phyloP scores from a whole-genome alignment of 2,888 invertebrate species.

The Spilosoma lubricipeda region DNA sequence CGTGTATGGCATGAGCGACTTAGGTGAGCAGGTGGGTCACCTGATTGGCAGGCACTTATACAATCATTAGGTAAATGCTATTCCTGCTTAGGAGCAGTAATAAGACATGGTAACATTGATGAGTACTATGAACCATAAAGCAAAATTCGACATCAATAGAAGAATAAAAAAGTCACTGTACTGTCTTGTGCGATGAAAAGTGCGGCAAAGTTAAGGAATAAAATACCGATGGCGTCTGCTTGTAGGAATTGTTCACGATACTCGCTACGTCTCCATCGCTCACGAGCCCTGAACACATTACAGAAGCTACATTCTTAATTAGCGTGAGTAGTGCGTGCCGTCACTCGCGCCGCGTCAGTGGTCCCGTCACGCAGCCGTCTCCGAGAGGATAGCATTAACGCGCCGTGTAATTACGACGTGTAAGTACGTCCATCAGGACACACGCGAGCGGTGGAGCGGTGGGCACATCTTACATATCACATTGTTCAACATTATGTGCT shows the following conservation, averaged over 20 bases:
- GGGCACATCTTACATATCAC: too few relatives aligned
- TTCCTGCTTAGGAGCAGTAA: background rate
- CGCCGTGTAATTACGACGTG: background rate
- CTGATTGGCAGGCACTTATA: too few relatives aligned
- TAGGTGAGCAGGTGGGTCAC: too few relatives aligned
- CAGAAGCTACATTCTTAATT: slow-evolving; percentile 1
- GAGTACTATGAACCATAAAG: background rate
- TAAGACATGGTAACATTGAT: background rate
- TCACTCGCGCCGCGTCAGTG: background rate
- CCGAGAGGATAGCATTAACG: background rate
- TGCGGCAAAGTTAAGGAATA: background rate
- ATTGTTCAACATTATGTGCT: too few relatives aligned
- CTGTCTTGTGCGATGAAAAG: background rate
- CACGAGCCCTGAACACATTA: background rate
- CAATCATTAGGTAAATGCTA: background rate
- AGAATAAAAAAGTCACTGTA: background rate
- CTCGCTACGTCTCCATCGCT: background rate
- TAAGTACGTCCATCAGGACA: background rate
- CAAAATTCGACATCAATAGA: background rate
- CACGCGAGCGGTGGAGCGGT: background rate
- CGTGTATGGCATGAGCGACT: too few relatives aligned
- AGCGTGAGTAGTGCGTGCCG: background rate
- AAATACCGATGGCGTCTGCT: background rate
- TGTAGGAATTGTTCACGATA: background rate
- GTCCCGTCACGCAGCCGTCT: background rate